A percentile compares a stretch with the other conserved stretches of the same genome.
Evolutionary conservation across 2,113 vertebrate species (phyloP).

Genomic region (Pluvialis apricaria): DNA sequence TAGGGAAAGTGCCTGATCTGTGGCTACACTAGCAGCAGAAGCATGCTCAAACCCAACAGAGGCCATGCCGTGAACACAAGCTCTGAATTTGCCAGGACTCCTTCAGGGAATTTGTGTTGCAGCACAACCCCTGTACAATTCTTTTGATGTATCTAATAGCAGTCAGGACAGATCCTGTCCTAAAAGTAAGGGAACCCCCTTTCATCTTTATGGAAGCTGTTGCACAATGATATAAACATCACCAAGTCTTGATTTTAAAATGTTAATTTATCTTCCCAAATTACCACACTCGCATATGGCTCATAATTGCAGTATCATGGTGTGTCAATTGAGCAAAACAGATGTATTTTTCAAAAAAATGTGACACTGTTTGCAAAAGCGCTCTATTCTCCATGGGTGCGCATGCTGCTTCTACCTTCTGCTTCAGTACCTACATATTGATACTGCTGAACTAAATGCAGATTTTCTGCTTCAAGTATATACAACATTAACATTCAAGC

Average conservation of each 20-base stretch:
- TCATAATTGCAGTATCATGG: constrained; percentile 65
- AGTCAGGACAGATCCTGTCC: not conserved
- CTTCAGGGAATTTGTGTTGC: not conserved
- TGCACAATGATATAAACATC: constrained; percentile 43
- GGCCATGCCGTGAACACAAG: not conserved
- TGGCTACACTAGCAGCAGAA: not conserved
- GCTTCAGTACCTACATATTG: constrained; percentile 60
- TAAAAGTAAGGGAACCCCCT: not conserved
- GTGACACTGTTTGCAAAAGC: constrained; percentile 65
- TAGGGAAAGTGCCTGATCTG: not conserved
- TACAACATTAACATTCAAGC: constrained; percentile 31
- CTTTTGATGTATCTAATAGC: not conserved
- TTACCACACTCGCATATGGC: constrained; percentile 59
- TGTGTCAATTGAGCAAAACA: constrained; percentile 68
- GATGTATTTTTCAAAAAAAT: constrained; percentile 65
- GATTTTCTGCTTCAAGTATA: constrained; percentile 35
- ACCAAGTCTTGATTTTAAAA: constrained; percentile 47
- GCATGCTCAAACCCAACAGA: not conserved
- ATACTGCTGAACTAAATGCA: constrained; percentile 53
- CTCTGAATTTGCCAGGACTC: not conserved
- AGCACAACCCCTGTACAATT: not conserved
- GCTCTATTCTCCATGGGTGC: constrained; percentile 60
- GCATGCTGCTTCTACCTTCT: constrained; percentile 66
- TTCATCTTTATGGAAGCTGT: not conserved
- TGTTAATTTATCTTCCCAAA: constrained; percentile 64